Evolutionary conservation across 1,140 invertebrate genomes (phyloP).

Genomic region (Reticulitermes speratus): DNA sequence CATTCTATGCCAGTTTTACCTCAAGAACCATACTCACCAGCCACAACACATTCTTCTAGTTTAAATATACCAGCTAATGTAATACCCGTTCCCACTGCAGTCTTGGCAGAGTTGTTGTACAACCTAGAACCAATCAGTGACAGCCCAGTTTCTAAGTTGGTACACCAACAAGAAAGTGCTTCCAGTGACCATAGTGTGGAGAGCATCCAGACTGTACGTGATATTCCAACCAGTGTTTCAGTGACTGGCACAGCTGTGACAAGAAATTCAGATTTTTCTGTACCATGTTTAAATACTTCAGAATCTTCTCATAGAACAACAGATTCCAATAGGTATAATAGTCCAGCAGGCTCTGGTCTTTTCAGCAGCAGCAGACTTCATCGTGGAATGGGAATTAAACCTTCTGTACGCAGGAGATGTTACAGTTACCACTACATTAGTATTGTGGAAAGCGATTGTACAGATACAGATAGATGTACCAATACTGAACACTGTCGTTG

Average conservation of each 20-base stretch:
- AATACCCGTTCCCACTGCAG: slow-evolving; percentile 49
- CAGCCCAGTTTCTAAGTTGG: not conserved
- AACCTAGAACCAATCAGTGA: slow-evolving; percentile 38
- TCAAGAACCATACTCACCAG: slow-evolving; percentile 9
- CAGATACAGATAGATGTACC: not conserved
- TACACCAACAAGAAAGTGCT: slow-evolving; percentile 32
- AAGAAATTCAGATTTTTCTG: not conserved
- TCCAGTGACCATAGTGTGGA: slow-evolving; percentile 31
- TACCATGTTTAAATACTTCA: not conserved
- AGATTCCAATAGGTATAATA: not conserved
- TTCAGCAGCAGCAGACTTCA: not conserved
- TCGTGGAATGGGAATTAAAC: not conserved
- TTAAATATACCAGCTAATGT: slow-evolving; percentile 52
- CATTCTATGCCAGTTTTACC: slow-evolving; percentile 22
- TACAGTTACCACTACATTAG: slow-evolving; percentile 32
- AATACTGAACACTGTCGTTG: slow-evolving; percentile 7
- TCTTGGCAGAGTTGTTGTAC: slow-evolving; percentile 53
- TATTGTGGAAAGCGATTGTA: not conserved
- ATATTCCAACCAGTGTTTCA: not conserved
- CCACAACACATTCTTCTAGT: slow-evolving; percentile 53
- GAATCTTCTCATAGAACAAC: not conserved
- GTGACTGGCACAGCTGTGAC: not conserved
- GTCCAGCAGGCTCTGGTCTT: not conserved
- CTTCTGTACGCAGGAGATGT: not conserved
- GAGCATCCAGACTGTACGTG: slow-evolving; percentile 23